Evolutionary conservation across 2,113 vertebrate genomes (phyloP).

Genomic region (cattle (Bos taurus)): DNA sequence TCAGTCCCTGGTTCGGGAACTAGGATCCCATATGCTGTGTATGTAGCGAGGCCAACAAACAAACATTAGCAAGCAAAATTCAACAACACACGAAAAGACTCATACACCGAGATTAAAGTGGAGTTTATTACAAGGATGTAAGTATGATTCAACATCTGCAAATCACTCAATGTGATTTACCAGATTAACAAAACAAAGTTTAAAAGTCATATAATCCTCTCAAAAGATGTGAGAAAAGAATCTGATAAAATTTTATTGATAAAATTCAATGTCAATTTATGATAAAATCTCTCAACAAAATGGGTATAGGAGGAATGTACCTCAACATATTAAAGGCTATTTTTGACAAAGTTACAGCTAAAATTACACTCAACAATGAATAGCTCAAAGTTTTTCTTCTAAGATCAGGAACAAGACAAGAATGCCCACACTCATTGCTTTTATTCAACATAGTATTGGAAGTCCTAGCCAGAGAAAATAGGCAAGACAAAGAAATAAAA

Average conservation of each 20-base stretch:
- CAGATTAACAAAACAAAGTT: not conserved
- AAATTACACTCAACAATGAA: not conserved
- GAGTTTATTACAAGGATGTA: not conserved
- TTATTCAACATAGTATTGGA: not conserved
- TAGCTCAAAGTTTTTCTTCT: not conserved
- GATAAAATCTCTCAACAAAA: not conserved
- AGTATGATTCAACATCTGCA: not conserved
- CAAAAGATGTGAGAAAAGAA: not conserved
- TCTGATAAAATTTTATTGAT: not conserved
- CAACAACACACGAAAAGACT: not conserved
- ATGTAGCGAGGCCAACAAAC: not conserved
- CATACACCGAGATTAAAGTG: not conserved
- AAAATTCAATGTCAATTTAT: not conserved
- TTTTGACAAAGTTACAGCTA: not conserved
- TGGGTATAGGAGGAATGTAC: not conserved
- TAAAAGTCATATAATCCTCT: not conserved
- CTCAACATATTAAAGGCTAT: not conserved
- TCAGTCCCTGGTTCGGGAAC: not conserved
- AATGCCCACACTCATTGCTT: not conserved
- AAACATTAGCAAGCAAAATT: not conserved
- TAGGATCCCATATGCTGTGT: not conserved
- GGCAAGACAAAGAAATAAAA: not conserved
- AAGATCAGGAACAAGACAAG: not conserved
- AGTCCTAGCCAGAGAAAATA: not conserved
- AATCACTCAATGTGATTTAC: not conserved